Evolutionary conservation across 2,113 vertebrate genomes (phyloP).

Genomic region (Sclerurus mexicanus): DNA sequence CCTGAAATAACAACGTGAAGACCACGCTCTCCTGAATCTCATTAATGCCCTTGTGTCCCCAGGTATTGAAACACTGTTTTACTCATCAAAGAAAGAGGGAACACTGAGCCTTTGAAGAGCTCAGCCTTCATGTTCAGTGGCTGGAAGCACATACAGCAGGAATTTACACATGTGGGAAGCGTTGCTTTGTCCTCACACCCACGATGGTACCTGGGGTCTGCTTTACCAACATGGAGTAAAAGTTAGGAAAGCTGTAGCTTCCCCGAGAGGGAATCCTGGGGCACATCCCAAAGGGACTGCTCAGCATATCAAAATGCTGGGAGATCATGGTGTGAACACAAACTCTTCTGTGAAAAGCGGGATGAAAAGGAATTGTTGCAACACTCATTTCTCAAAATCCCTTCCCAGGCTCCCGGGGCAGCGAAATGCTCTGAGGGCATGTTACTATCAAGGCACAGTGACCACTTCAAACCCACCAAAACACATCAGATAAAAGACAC

Average conservation of each 20-base stretch:
- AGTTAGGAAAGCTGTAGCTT: neutral
- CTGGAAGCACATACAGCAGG: neutral
- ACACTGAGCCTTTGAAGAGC: neutral
- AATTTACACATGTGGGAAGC: neutral
- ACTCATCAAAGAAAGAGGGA: neutral
- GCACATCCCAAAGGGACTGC: neutral
- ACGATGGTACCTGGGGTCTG: neutral
- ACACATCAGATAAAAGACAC: neutral
- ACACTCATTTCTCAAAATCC: neutral
- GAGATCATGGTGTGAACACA: neutral
- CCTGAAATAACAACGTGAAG: neutral
- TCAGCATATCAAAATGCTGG: neutral
- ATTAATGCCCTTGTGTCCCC: neutral
- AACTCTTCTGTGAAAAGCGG: neutral
- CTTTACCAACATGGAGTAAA: neutral
- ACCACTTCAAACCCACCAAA: neutral
- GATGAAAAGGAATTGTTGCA: neutral
- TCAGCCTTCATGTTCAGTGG: neutral
- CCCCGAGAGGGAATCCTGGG: rapidly evolving
- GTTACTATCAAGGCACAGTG: neutral
- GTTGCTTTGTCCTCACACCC: neutral
- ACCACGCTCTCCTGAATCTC: neutral
- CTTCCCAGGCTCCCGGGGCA: neutral
- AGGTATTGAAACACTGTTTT: neutral
- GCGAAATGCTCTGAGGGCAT: rapidly evolving